Conservation (phyloP, 2,113 vertebrate species). For the Pelobates fuscus region DNA sequence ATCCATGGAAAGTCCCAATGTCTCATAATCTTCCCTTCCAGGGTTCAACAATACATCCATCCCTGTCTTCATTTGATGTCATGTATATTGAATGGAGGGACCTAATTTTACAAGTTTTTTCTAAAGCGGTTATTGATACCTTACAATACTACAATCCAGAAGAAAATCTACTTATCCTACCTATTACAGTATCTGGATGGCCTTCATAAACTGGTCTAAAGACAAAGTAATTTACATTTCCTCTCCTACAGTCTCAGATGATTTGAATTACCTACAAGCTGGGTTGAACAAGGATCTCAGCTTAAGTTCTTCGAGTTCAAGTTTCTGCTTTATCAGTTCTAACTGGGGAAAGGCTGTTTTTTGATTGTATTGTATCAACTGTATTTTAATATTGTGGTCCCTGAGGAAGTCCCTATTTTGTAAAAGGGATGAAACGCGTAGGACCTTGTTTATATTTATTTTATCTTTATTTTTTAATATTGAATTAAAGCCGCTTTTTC, state of each 20-base stretch:
- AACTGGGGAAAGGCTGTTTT: too few species aligned
- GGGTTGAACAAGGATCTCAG: background rate
- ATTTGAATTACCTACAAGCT: background rate
- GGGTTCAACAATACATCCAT: background rate
- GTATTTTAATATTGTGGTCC: too few species aligned
- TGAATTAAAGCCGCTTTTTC: too few species aligned
- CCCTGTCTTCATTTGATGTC: background rate
- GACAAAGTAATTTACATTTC: background rate
- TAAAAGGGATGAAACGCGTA: too few species aligned
- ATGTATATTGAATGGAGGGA: background rate
- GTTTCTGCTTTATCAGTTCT: background rate
- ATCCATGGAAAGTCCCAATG: background rate
- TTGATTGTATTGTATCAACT: too few species aligned
- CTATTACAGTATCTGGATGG: background rate
- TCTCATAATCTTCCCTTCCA: background rate
- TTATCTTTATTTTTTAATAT: too few species aligned
- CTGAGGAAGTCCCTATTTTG: too few species aligned
- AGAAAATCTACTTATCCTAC: background rate
- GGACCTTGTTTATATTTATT: too few species aligned
- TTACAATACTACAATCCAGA: background rate
- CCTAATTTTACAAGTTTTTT: background rate
- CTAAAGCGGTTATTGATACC: background rate
- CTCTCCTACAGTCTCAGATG: background rate
- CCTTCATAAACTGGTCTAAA: background rate
- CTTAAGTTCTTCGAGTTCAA: background rate